A percentile compares a stretch with the other conserved stretches of the same genome.
Conservation (phyloP, 2,113 vertebrate genomes). For the Anoplopoma fimbria region DNA sequence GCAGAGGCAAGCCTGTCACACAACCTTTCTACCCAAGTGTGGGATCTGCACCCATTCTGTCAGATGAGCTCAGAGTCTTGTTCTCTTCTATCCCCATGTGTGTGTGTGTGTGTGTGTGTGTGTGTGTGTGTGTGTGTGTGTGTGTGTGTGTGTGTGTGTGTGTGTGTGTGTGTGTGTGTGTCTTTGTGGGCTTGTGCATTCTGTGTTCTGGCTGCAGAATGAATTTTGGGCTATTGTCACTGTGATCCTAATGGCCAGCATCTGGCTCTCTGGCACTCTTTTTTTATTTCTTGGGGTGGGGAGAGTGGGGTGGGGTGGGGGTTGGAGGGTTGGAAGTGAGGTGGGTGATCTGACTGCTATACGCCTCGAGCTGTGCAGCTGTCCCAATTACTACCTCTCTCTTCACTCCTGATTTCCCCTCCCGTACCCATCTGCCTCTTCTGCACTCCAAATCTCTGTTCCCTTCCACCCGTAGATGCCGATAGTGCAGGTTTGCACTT, state of each 20-base stretch:
- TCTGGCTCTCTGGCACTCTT: conserved; percentile 61
- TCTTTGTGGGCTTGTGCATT: conserved; percentile 38
- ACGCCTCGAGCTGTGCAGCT: conserved; percentile 74
- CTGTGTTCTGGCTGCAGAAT: conserved; percentile 38
- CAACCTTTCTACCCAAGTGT: conserved; percentile 57
- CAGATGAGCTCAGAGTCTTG: conserved; percentile 62
- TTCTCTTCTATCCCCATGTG: conserved; percentile 34
- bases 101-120: conserved; percentile 33
- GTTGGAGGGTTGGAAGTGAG: conserved; percentile 28
- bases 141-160: conserved; percentile 33
- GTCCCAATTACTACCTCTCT: conserved; percentile 73
- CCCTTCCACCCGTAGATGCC: conserved; percentile 34
- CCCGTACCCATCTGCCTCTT: conserved; percentile 63
- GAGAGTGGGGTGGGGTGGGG: not conserved
- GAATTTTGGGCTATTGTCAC: conserved; percentile 61
- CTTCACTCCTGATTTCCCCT: conserved; percentile 61
- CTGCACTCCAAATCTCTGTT: conserved; percentile 43
- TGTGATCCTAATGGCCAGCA: conserved; percentile 72
- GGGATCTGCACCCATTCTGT: conserved; percentile 75
- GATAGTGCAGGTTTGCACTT: conserved; percentile 23
- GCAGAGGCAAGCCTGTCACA: conserved; percentile 62
- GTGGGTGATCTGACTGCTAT: conserved; percentile 57
- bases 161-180: conserved; percentile 31
- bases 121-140: conserved; percentile 33
- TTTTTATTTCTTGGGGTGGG: conserved; percentile 35